Percentiles rank a stretch among this genome's conserved stretches.
phyloP scores from a whole-genome alignment of 2,888 invertebrate genomes.

The Seira sanloemensis region DNA sequence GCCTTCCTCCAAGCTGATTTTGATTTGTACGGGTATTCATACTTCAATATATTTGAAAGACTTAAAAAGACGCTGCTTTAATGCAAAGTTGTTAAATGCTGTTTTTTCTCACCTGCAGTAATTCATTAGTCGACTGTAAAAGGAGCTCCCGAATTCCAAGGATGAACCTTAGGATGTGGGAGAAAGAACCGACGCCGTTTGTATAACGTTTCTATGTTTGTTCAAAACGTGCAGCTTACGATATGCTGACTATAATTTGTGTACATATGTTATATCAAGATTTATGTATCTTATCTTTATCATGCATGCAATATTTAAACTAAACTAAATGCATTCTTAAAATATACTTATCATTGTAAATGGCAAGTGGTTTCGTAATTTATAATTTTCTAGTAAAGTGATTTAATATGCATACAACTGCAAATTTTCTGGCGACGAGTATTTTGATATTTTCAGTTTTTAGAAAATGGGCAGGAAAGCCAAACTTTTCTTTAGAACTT shows the following conservation, averaged over 20 bases:
- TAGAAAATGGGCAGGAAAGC: no score
- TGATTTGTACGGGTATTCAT: constrained; percentile 73
- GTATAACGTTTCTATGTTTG: not conserved
- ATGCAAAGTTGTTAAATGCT: constrained; percentile 13
- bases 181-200: constrained; percentile 74
- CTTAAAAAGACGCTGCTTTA: constrained; percentile 6
- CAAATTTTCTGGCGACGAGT: no score
- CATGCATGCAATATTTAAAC: not conserved
- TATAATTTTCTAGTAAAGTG: no score
- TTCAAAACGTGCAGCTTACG: no score
- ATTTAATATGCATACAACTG: no score
- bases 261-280: not conserved
- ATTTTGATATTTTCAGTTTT: no score
- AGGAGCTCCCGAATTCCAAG: constrained; percentile 78
- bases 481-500: no score
- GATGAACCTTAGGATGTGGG: constrained; percentile 82
- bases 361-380: no score
- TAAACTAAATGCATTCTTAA: not conserved
- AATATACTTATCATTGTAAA: no score
- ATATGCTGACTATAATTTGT: not conserved
- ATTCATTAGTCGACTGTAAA: constrained; percentile 81
- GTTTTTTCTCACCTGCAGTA: constrained; percentile 79
- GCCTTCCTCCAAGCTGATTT: constrained; percentile 72
- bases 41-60: not conserved
- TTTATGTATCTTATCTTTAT: not conserved